Percentiles rank a stretch among this genome's conserved stretches.
Evolutionary conservation across 2,113 vertebrate species (phyloP).

Genomic region (Pelobates fuscus): DNA sequence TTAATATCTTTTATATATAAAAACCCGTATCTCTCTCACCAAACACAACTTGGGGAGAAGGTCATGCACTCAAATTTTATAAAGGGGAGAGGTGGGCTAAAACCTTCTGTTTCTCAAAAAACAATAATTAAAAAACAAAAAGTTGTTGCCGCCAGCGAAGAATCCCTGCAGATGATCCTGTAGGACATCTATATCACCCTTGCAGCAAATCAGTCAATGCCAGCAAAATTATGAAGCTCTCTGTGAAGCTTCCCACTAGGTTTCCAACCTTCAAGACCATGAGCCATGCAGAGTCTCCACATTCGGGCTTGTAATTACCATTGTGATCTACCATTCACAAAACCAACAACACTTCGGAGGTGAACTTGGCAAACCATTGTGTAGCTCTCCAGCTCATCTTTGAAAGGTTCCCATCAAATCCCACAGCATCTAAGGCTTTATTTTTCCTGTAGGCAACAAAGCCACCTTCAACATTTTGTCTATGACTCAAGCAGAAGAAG

Average conservation of each 20-base stretch:
- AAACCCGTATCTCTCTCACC: conserved; percentile 39
- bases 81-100: not conserved
- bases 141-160: too few relatives aligned
- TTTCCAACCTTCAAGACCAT: not conserved
- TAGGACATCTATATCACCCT: too few relatives aligned
- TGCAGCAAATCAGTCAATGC: not conserved
- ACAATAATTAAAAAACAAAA: too few relatives aligned
- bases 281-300: not conserved
- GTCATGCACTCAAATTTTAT: not conserved
- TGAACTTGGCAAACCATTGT: too few relatives aligned
- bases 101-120: not conserved
- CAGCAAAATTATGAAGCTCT: not conserved
- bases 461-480: not conserved
- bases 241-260: not conserved
- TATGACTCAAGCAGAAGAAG: too few relatives aligned
- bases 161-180: too few relatives aligned
- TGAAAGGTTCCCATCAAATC: too few relatives aligned
- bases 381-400: too few relatives aligned
- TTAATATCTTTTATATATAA: conserved; percentile 34
- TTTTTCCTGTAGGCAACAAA: not conserved
- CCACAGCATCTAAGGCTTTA: not conserved
- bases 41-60: conserved; percentile 29
- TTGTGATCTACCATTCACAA: not conserved
- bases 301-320: not conserved
- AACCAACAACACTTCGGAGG: not conserved